Base-by-base conservation (phyloP, 2,797 vertebrate species). In the Muscicapa comitata region DNA sequence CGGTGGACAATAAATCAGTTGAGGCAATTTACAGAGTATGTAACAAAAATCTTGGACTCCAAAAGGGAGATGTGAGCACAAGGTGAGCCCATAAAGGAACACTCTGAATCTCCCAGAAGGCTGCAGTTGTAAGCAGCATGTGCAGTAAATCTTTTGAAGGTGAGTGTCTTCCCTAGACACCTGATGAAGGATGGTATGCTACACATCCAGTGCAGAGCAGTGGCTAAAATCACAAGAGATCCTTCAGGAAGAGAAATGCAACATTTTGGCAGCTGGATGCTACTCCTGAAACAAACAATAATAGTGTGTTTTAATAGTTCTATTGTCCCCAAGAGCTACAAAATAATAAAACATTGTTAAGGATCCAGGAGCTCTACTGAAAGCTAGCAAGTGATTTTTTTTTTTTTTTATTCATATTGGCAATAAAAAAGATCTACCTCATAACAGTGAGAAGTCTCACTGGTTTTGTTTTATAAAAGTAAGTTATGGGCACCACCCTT, bases 1-100 rank as follows among this genome's bases (percentile, higher is more conserved):
- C 70, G 90, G 75, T 0, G 7, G 70, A 62, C 47, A 93, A 93
- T 96, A 94, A 94, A 92, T 96, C 92, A 92, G 54, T 35, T 43
- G 38, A 90, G 42, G 67, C 68, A 86, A 75, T 81, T 91, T 92
- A 66, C 76, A 83, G 42, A 91, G 68, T 35, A 74, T 6, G 3
- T 57, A 90, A 77, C 58, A 90, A 90, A 94, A 91, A 62, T 53
- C 58, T 55, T 55, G 51, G 33, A 83, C 91, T 93, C 82, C 76
- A 75, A 78, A 63, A 43, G 61, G 84, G 54, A 86, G 50, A 75
- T n/a, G 42, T 81, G 74, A 92, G 45, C 88, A 85, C 71, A 76
- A 85, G 54, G 67, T 71, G 59, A 93, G 58, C 66, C 62, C 43
- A 43, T 70, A 90, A 86, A 86, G 80, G 67, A 92, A 62, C 25